Percentiles rank a stretch among this genome's conserved stretches.
These are phyloP conservation scores for Engystomops pustulosus DNA, from an alignment of 2,113 vertebrate genomes.

Conservation along the genomic window DNA sequence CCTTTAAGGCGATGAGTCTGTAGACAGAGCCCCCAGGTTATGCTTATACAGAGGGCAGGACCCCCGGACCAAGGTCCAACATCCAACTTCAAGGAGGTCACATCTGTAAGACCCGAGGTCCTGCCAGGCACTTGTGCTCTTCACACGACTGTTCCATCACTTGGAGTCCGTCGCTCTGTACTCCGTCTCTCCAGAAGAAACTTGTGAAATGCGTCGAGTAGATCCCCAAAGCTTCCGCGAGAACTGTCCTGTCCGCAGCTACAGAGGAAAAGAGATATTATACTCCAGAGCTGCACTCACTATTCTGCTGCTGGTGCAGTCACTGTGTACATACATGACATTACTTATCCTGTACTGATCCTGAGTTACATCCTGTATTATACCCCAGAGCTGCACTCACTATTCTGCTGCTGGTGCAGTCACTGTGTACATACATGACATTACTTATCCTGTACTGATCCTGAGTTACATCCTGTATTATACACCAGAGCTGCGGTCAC, in stretches of 20 bases:
- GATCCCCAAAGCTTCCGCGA: constrained; percentile 87
- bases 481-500: neutral
- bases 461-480: too few relatives aligned
- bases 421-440: neutral
- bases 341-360: too few relatives aligned
- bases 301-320: neutral
- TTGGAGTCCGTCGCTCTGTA: constrained; percentile 79
- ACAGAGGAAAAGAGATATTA: constrained; percentile 34
- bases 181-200: constrained; percentile 91
- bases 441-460: constrained; percentile 3
- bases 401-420: neutral
- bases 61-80: neutral
- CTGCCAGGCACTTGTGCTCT: neutral
- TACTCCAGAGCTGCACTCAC: constrained; percentile 1
- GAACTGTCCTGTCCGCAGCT: constrained; percentile 90
- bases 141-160: constrained; percentile 27
- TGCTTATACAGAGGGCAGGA: neutral
- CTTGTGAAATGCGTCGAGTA: constrained; percentile 88
- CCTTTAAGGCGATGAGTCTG: constrained; percentile 19
- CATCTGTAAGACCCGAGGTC: neutral
- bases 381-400: neutral
- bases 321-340: neutral
- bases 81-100: neutral
- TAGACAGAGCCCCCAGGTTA: neutral
- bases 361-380: too few relatives aligned